Percentiles rank a stretch among this genome's conserved stretches.
Conservation (phyloP, 2,888 invertebrate genomes). For the Mythimna ferrago region DNA sequence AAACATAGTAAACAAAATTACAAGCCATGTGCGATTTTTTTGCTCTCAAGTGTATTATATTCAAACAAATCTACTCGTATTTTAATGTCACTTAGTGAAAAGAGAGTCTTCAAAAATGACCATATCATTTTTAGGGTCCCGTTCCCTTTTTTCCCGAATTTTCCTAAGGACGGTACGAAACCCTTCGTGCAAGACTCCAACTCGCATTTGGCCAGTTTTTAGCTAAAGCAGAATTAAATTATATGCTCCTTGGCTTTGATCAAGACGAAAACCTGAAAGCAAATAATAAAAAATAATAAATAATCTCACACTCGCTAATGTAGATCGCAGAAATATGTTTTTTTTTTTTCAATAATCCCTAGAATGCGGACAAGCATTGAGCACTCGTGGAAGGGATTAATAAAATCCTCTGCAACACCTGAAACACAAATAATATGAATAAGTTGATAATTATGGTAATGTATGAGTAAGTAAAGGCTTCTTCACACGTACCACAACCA, state of each 20-base stretch:
- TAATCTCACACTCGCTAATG: slow-evolving; percentile 29
- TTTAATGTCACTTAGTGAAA: neutral
- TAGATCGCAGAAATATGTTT: slow-evolving; percentile 13
- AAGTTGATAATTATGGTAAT: slow-evolving; percentile 13
- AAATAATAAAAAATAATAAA: slow-evolving; percentile 4
- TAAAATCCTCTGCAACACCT: slow-evolving; percentile 42
- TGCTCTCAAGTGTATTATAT: neutral
- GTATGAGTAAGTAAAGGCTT: neutral
- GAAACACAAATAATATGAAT: slow-evolving; percentile 8
- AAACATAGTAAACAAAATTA: too few relatives aligned
- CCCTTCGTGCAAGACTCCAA: too few relatives aligned
- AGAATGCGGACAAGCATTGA: slow-evolving; percentile 5
- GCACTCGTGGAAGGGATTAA: slow-evolving; percentile 39
- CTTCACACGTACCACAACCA: too few relatives aligned
- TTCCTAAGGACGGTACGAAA: too few relatives aligned
- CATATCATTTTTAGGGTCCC: neutral
- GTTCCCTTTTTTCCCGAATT: too few relatives aligned
- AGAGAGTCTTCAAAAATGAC: neutral
- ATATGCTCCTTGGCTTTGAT: neutral
- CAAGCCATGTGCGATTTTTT: too few relatives aligned
- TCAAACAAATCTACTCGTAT: neutral
- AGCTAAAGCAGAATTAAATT: too few relatives aligned
- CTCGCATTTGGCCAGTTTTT: too few relatives aligned
- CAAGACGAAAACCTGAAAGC: neutral
- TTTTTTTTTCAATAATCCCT: slow-evolving; percentile 33